A percentile compares a stretch with the other conserved stretches of the same genome.
Conservation (phyloP, 2,113 vertebrate genomes). For the Ascaphus truei region DNA sequence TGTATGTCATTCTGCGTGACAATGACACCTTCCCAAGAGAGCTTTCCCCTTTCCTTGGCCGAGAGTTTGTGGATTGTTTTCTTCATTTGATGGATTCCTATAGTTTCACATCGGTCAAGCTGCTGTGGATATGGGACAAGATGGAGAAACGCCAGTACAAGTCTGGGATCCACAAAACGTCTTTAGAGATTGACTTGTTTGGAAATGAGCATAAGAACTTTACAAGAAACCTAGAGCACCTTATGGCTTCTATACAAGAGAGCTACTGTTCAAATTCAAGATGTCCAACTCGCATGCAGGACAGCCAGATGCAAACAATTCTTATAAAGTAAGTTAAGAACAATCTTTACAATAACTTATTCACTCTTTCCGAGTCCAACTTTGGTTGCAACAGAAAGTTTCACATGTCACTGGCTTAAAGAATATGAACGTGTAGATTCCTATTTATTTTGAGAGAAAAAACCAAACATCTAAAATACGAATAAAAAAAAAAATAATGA, state of each 20-base stretch:
- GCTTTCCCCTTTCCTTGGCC: constrained; percentile 74
- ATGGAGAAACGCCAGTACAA: constrained; percentile 85
- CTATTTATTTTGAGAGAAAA: no score
- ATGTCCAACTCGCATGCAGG: constrained; percentile 72
- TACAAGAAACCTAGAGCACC: constrained; percentile 80
- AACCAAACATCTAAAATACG: no score
- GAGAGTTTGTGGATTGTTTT: constrained; percentile 79
- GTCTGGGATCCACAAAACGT: constrained; percentile 71
- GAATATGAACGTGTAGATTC: no score
- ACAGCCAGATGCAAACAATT: constrained; percentile 69
- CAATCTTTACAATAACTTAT: neutral
- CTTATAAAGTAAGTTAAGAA: constrained; percentile 70
- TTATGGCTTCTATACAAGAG: constrained; percentile 82
- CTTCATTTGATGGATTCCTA: constrained; percentile 85
- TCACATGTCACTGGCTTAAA: no score
- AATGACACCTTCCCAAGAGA: constrained; percentile 75
- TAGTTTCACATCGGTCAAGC: constrained; percentile 83
- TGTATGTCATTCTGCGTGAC: constrained; percentile 83
- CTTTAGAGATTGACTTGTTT: constrained; percentile 81
- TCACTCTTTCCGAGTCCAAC: no score
- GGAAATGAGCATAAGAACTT: constrained; percentile 88
- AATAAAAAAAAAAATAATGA: no score
- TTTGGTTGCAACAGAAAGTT: no score
- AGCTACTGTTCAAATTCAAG: constrained; percentile 74
- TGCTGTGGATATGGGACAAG: constrained; percentile 87